Percentiles rank a stretch among this genome's conserved stretches.
Evolutionary conservation across 53 echinoderm and acorn worm genomes (phyloP).

Genomic region (Paracentrotus lividus): DNA sequence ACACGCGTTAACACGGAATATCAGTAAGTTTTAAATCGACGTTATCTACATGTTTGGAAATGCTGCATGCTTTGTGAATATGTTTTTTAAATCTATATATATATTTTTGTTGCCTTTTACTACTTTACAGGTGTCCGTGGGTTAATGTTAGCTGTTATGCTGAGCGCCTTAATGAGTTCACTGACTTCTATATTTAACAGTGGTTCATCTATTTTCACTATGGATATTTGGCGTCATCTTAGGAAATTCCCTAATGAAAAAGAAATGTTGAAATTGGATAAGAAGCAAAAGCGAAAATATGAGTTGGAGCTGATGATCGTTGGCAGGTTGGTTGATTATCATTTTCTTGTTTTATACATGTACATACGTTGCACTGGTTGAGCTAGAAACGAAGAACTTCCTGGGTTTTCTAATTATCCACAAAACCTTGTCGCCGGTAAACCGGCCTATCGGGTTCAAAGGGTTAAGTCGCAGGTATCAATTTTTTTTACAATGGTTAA

Average conservation of each 20-base stretch:
- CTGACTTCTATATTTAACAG: slow-evolving; percentile 99
- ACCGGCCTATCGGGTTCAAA: too few relatives aligned
- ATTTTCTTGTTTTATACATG: too few relatives aligned
- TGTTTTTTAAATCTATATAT: background rate
- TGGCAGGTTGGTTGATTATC: slow-evolving; percentile 75
- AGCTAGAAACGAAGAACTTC: too few relatives aligned
- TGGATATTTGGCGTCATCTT: slow-evolving; percentile 93
- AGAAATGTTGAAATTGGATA: slow-evolving; percentile 75
- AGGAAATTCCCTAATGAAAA: slow-evolving; percentile 82
- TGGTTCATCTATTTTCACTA: slow-evolving; percentile 94
- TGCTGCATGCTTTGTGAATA: background rate
- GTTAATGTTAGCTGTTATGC: slow-evolving; percentile 97
- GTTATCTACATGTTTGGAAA: background rate
- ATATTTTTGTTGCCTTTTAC: background rate
- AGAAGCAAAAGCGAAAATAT: slow-evolving; percentile 69
- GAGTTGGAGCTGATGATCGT: slow-evolving; percentile 94
- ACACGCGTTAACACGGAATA: too few relatives aligned
- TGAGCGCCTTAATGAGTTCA: slow-evolving; percentile 97
- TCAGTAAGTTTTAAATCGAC: background rate
- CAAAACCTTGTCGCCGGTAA: too few relatives aligned
- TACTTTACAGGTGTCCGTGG: slow-evolving; percentile 81
- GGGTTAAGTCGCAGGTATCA: too few relatives aligned
- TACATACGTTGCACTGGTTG: too few relatives aligned
- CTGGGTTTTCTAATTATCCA: too few relatives aligned
- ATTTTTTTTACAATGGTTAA: too few relatives aligned